Evolutionary conservation across 2,888 invertebrate species (phyloP).

Genomic region (Euclidia mi): DNA sequence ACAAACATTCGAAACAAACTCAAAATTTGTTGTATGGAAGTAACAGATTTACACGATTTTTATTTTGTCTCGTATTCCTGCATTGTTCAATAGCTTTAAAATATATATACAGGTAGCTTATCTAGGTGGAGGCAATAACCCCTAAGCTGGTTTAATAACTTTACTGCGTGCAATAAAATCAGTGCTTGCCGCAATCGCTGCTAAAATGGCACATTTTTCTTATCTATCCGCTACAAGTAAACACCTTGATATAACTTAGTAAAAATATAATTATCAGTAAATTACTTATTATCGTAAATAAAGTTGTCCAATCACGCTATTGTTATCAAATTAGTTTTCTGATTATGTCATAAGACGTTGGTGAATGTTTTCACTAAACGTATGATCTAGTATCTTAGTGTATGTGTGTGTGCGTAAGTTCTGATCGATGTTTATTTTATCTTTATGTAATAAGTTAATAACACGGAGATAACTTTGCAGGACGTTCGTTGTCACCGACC

Average conservation of each 20-base stretch:
- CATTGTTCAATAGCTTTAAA: no score
- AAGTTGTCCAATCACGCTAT: constrained; percentile 38
- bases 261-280: constrained; percentile 56
- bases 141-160: constrained; percentile 17
- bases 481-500: no score
- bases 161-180: constrained; percentile 44
- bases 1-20: no score
- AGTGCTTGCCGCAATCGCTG: constrained; percentile 18
- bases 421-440: constrained; percentile 3
- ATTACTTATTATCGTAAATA: constrained; percentile 45
- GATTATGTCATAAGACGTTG: constrained; percentile 18
- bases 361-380: constrained; percentile 30
- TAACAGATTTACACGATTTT: no score
- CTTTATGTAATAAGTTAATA: background rate
- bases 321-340: constrained; percentile 25
- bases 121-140: constrained; percentile 20
- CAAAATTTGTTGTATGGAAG: no score
- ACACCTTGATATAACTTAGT: constrained; percentile 51
- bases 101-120: constrained; percentile 21
- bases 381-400: background rate
- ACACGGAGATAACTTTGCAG: no score
- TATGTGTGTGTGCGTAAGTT: constrained; percentile 8
- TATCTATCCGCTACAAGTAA: constrained; percentile 31
- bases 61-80: no score
- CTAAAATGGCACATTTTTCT: constrained; percentile 23